Base-by-base conservation (phyloP, 1,140 invertebrate species). In the Pomacea maculata region DNA sequence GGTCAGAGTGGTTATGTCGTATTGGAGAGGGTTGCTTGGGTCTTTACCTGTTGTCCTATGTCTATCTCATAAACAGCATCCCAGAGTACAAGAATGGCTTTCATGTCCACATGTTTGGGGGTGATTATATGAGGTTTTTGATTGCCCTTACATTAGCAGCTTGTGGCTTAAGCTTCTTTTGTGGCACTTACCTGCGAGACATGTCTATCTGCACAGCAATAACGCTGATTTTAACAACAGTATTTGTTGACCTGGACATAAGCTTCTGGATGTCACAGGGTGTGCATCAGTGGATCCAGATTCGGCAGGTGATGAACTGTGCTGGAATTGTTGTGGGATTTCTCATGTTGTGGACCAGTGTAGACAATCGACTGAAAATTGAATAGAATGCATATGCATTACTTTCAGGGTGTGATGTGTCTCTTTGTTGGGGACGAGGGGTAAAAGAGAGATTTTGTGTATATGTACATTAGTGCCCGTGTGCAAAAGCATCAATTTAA, bases 111-210 rank as follows among this genome's bases (percentile, higher is more conserved):
- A 79, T 89, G 10, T 80, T 85, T 3, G 85, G 85, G 3, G 87
- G 83, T 19, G 86, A 89, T 57, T 85, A 84, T 78, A 84, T 81
- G 64, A 78, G 87, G 63, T 89, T 86, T 79, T 72, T 87, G 34
- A 71, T 85, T 19, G 86, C 85, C 5, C 61, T 87, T 1, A 55
- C 85, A 3, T 45, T 89, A 21, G 83, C 83, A 1, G 84, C 79
- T 45, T 86, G 88, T 81, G 85, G 87, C 9, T 76, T 89, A 15
- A 81, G 87, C 75, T 88, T 88, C 70, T 84, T 89, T 73, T 87
- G 86, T 55, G 88, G 88, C 5, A 85, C 83, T 75, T 89, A 87
- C 73, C 65, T 87, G 1, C 64, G 83, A 45, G 86, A 87, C 76
- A 84, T 88, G 57, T 83, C 83, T 1, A 29, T 87, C 29, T 86